Percentiles rank a stretch among this genome's conserved stretches.
Evolutionary conservation across 2,113 vertebrate species (phyloP).

Genomic region (Pelvicachromis taeniatus): DNA sequence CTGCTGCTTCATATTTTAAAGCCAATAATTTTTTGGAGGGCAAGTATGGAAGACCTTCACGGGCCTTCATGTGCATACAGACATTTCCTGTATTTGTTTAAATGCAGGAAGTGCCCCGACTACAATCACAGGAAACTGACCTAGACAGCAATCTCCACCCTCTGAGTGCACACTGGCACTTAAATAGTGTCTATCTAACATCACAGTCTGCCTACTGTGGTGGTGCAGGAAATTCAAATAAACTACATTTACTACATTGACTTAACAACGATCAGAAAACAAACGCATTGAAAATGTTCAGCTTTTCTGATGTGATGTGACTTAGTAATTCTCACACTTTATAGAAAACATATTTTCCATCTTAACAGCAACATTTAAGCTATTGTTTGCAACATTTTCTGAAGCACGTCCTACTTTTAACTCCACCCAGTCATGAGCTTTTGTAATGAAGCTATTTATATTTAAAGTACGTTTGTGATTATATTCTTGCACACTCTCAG

Average conservation of each 20-base stretch:
- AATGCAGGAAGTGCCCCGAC: slow-evolving; percentile 23
- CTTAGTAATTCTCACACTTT: background rate
- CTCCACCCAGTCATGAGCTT: background rate
- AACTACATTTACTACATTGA: background rate
- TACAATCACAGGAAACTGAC: slow-evolving; percentile 66
- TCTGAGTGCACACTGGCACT: background rate
- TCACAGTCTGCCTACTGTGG: background rate
- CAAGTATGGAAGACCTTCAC: background rate
- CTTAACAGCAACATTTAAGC: background rate
- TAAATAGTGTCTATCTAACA: background rate
- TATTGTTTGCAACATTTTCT: background rate
- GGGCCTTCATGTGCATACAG: background rate
- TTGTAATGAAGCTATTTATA: background rate
- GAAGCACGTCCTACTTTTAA: background rate
- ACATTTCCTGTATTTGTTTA: slow-evolving; percentile 67
- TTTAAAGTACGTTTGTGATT: background rate
- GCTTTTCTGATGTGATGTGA: background rate
- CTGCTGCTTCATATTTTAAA: background rate
- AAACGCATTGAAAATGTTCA: background rate
- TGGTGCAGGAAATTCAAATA: background rate
- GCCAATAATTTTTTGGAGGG: background rate
- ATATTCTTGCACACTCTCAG: background rate
- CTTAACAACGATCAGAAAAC: background rate
- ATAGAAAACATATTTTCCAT: background rate
- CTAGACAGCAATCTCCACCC: background rate